Base-by-base conservation (phyloP, 1,140 invertebrate genomes). In the Sycophila sp. region DNA sequence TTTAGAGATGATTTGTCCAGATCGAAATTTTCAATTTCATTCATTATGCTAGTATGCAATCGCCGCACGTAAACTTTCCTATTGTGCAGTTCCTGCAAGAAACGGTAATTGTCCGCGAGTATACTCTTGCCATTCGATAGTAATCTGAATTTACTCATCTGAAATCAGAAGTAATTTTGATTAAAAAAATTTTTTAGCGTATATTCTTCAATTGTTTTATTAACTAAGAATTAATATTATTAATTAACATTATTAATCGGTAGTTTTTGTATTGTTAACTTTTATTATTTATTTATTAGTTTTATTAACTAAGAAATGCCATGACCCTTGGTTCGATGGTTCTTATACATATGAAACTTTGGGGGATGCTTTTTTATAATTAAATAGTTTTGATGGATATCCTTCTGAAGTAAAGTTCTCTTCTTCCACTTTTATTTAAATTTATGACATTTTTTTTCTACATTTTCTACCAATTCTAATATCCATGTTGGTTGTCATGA, bases 131-230 rank as follows among this genome's bases (percentile, higher is more conserved):
- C 89, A 60, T 88, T 89, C 2, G 88, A 89, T 10, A 92, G 81
- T 36, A 86, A 86, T 74, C 90, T 87, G 83, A 91, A 92, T 75
- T 88, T 89, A 51, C 88, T 89, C 82, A 92, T 90, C 88, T 92
- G 80, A 4, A 81, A 85, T 73, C 26, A 59, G 0, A n/a, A n/a
- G n/a, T n/a, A n/a, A 17, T 0, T 17, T 49, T 49, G 47, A 26
- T 17, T 49, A n/a, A 49, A n/a, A n/a, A 49, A 49, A 49, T 13
- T 49, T 24, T 22, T 26, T 8, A n/a, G 45, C 22, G 5, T 11
- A 19, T n/a, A 49, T 22, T 22, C 8, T 49, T 24, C 7, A 10
- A 15, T 17, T 19, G 22, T 47, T 17, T 15, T 17, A 3, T 17
- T 34, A 42, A 11, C 24, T 34, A 38, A 22, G 2, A 36, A 6